Evolutionary conservation across 2,888 invertebrate species (phyloP), one percentile per base, ranked within the genome.

Genomic region (Sicus ferrugineus): DNA sequence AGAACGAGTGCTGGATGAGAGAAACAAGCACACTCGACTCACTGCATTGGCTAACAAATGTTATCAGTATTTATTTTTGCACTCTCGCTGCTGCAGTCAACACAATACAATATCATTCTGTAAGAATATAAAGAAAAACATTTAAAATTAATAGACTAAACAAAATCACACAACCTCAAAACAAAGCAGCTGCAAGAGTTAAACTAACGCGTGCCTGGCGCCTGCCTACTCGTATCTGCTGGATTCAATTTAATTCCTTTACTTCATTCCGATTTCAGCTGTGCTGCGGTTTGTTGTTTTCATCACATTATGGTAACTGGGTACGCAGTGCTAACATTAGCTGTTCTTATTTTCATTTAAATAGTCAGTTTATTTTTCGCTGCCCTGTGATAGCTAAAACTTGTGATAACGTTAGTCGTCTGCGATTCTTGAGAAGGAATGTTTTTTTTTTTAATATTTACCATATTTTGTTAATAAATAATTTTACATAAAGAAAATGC

Each of bases 191-290:
- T 21, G 1, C 21, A 21, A 50, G 50, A 21, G 21, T 54, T 54
- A 14, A 14, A 42, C 26, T 16, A 61, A 46, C 42, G 61, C 61
- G 42, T 42, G 61, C 26, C 61, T 42, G 61, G 42, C 61, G 42
- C 42, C 42, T 14, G n/a, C 61, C 19, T 11, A n/a, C 38, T 19
- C 61, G n/a, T 26, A 61, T 61, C 23, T 38, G 19, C 21, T 26
- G 21, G 42, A 61, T 61, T 61, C 42, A 61, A 46, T 61, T 38
- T 26, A 42, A 28, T 61, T 61, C 14, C 38, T 61, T 61, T 16
- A 28, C 1, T 56, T 3, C n/a, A 54, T 28, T 42, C 42, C 16
- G n/a, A 42, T 42, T 42, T n/a, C 42, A 42, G 42, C 14, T 42
- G 42, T n/a, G 34, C 42, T 4, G 42, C n/a, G 16, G 42, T 42